These are phyloP conservation scores for Platysternon megacephalum DNA, from an alignment of 2,113 vertebrate species.

Conservation along the genomic window DNA sequence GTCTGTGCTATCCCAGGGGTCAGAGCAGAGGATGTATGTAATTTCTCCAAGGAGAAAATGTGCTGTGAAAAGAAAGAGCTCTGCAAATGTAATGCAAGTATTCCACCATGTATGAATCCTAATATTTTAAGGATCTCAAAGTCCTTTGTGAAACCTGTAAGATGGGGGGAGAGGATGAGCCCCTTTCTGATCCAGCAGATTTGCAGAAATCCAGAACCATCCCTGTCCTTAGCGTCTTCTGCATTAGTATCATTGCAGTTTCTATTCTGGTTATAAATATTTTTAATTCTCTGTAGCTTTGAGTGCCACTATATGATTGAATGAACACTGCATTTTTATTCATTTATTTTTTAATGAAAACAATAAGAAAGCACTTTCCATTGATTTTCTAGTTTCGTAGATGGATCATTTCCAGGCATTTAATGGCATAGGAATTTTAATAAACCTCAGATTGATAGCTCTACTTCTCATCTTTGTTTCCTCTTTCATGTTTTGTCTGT, in stretches of 20 bases:
- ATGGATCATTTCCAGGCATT: not conserved
- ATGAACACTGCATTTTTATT: fast-evolving
- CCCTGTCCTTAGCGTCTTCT: fast-evolving
- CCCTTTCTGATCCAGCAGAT: fast-evolving
- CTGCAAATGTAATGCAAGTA: too few relatives aligned
- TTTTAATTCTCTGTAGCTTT: not conserved
- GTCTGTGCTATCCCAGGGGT: too few relatives aligned
- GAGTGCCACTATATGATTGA: fast-evolving
- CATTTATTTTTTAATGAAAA: fast-evolving
- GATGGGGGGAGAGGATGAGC: not conserved
- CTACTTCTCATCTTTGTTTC: too few relatives aligned
- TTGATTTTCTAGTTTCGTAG: fast-evolving
- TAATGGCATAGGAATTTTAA: fast-evolving
- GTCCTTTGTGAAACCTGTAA: fast-evolving
- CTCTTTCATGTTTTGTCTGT: not conserved
- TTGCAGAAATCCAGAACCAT: fast-evolving
- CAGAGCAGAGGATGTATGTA: not conserved
- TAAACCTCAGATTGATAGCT: fast-evolving
- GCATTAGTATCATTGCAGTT: fast-evolving
- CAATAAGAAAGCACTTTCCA: not conserved
- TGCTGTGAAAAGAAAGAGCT: not conserved
- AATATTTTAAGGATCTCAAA: fast-evolving
- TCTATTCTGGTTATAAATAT: fast-evolving
- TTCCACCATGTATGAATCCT: too few relatives aligned
- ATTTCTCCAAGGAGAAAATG: not conserved